Base-by-base conservation (phyloP, 2,797 vertebrate species). In the Pyrocephalus nanus region DNA sequence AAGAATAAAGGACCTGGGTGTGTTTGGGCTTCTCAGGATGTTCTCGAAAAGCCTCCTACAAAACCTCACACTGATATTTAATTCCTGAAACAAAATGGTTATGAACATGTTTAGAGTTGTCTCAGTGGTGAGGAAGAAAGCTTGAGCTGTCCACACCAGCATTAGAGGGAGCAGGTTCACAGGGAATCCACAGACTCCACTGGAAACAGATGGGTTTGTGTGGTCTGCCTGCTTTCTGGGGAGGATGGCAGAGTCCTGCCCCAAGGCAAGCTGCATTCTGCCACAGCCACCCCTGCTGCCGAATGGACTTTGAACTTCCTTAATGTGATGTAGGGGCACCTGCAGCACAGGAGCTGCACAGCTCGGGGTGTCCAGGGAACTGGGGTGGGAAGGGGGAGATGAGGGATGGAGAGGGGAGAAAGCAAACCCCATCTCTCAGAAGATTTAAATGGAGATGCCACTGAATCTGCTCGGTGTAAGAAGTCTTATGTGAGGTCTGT, bases 251-350 rank as follows among this genome's bases (percentile, higher is more conserved):
- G 36, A 61, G 38, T 42, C 36, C 18, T 62, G n/a, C 45, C 43
- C 40, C 1, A 1, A 8, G 36, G 47, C 42, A 8, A 6, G 2
- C 0, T 1, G 30, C 15, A 3, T 51, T 21, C 8, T 17, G 85
- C 77, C 62, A 14, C 36, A 36, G 64, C 10, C 2, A 29, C 11
- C 43, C 30, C 40, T 1, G 29, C 34, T 58, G 42, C 38, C 16
- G 1, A 11, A 34, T 7, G 4, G 40, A 2, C 43, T 5, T 77
- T 8, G 51, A 34, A 51, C 60, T 10, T 57, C 9, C 0, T 13
- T 6, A 34, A 15, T 0, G 0, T 8, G 62, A 30, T 0, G 3
- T 0, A 23, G n/a, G 53, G 45, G 3, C 55, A 23, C 57, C 51
- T 4, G 29, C 8, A 23, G 61, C 2, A 3, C n/a, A 16, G 66